Evolutionary conservation across 2,797 vertebrate species (phyloP).

Genomic region (Bucorvus abyssinicus): DNA sequence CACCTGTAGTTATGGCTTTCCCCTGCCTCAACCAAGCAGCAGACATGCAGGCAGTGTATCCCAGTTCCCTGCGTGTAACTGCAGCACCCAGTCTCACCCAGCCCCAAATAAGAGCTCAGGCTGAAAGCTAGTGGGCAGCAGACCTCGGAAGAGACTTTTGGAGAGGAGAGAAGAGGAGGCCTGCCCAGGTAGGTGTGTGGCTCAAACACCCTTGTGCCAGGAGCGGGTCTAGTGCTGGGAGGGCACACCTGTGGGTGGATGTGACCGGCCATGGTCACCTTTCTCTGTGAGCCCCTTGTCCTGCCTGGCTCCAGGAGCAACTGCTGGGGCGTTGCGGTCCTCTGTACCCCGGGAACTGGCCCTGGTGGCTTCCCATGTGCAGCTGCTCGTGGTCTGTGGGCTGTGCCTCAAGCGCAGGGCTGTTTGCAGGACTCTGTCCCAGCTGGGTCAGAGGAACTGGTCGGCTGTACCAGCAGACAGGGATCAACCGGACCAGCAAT

Average conservation of each 20-base stretch:
- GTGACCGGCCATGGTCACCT: background rate
- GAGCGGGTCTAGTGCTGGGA: rapidly evolving
- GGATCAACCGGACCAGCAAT: rapidly evolving
- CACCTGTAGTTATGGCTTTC: rapidly evolving
- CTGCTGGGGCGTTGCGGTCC: background rate
- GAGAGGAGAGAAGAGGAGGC: background rate
- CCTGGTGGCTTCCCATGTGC: background rate
- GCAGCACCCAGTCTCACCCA: background rate
- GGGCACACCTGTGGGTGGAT: background rate
- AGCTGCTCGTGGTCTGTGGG: background rate
- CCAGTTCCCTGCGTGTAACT: rapidly evolving
- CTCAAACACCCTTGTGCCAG: background rate
- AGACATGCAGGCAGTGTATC: background rate
- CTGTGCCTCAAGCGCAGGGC: rapidly evolving
- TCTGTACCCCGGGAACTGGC: background rate
- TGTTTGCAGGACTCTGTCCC: background rate
- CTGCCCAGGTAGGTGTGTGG: background rate
- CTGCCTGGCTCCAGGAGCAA: background rate
- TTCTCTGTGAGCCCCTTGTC: background rate
- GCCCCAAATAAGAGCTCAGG: background rate
- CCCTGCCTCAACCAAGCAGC: background rate
- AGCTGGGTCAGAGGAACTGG: background rate
- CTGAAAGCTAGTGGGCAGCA: background rate
- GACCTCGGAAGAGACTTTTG: background rate
- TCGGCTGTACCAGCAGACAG: background rate